Evolutionary conservation across 2,888 invertebrate genomes (phyloP).

Genomic region (Eupithecia subumbrata): DNA sequence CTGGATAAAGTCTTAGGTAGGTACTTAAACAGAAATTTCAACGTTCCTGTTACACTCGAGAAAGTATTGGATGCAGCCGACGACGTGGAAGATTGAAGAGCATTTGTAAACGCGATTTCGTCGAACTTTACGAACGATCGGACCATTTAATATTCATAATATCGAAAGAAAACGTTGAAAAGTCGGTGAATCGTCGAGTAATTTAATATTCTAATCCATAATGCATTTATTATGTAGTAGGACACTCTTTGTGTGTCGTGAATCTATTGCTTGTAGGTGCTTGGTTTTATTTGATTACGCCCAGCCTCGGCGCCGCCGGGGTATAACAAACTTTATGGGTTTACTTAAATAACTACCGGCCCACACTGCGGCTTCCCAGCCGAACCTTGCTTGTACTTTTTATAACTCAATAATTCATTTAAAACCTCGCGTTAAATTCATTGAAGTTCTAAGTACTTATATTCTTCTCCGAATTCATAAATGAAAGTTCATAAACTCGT

Average conservation of each 20-base stretch:
- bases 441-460: conserved; percentile 28
- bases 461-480: conserved; percentile 26
- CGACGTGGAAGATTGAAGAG: conserved; percentile 56
- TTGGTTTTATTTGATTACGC: conserved; percentile 71
- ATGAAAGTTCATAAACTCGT: conserved; percentile 30
- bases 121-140: conserved; percentile 13
- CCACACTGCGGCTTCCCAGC: conserved; percentile 41
- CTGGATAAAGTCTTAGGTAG: not conserved
- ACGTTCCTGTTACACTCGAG: conserved; percentile 59
- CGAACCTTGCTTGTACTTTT: conserved; percentile 47
- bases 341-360: conserved; percentile 62
- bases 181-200: not conserved
- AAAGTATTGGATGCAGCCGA: conserved; percentile 49
- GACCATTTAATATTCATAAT: not conserved
- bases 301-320: conserved; percentile 60
- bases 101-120: conserved; percentile 50
- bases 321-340: conserved; percentile 65
- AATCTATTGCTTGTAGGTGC: conserved; percentile 59
- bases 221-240: conserved; percentile 47
- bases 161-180: not conserved
- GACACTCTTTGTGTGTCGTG: conserved; percentile 61
- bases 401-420: conserved; percentile 49
- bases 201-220: not conserved
- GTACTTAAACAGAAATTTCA: conserved; percentile 37
- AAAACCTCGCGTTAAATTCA: conserved; percentile 40